Conservation (phyloP, 2,113 vertebrate genomes). For the Malurus cyaneus region DNA sequence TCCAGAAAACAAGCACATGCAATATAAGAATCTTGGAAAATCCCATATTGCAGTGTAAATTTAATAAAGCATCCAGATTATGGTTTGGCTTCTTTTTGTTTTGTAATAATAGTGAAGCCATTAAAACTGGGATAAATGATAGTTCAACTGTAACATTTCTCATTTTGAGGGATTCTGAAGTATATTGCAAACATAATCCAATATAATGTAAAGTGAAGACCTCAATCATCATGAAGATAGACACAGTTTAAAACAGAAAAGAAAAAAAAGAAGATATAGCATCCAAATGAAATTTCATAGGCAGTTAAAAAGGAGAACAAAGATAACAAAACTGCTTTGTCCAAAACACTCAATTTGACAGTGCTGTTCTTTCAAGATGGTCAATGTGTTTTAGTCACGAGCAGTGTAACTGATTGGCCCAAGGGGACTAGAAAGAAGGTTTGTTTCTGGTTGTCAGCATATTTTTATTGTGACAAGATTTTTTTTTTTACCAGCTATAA, state of each 20-base stretch:
- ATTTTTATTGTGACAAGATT: slow-evolving; percentile 16
- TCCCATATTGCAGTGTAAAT: background rate
- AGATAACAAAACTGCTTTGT: background rate
- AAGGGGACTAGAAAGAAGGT: background rate
- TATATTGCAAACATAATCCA: background rate
- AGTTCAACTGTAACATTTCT: background rate
- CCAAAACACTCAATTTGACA: background rate
- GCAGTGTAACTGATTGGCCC: background rate
- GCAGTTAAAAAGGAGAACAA: background rate
- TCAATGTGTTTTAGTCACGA: background rate
- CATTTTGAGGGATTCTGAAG: slow-evolving; percentile 8
- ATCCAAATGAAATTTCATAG: background rate
- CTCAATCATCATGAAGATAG: background rate
- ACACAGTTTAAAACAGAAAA: background rate
- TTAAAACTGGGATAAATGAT: background rate
- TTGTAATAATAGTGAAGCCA: background rate
- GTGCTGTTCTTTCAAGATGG: background rate
- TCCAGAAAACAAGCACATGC: background rate
- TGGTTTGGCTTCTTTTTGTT: background rate
- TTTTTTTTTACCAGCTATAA: slow-evolving; percentile 5
- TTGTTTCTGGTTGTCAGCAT: slow-evolving; percentile 32
- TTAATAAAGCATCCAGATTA: background rate
- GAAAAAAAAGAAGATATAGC: background rate
- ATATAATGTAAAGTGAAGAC: background rate
- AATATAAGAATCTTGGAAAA: background rate